Evolutionary conservation across 2,888 invertebrate genomes (phyloP).

Genomic region (Tubulanus polymorphus): DNA sequence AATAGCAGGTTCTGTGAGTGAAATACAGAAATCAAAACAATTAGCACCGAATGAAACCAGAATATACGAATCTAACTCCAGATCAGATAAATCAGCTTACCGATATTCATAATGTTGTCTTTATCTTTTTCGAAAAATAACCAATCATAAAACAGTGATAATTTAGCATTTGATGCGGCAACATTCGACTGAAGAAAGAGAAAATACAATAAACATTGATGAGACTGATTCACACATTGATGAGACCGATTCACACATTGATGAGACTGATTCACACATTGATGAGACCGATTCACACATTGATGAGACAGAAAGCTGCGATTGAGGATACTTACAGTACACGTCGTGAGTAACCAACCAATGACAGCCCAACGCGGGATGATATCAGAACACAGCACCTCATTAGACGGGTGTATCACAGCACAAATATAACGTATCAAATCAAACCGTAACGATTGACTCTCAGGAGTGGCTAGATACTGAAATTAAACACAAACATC

Average conservation of each 20-base stretch:
- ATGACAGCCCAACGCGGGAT: slow-evolving; percentile 94
- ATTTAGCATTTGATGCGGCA: slow-evolving; percentile 83
- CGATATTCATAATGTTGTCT: slow-evolving; percentile 92
- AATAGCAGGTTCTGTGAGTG: slow-evolving; percentile 74
- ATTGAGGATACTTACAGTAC: slow-evolving; percentile 59
- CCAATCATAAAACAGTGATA: slow-evolving; percentile 92
- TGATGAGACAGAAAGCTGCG: too few species aligned
- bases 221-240: too few species aligned
- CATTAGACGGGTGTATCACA: slow-evolving; percentile 90
- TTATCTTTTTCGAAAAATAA: slow-evolving; percentile 83
- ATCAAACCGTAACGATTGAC: slow-evolving; percentile 84
- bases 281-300: too few species aligned
- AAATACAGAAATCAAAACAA: slow-evolving; percentile 5
- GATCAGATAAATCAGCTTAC: slow-evolving; percentile 39
- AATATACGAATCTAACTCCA: too few species aligned
- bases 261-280: too few species aligned
- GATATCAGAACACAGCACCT: slow-evolving; percentile 87
- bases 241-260: too few species aligned
- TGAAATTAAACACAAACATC: slow-evolving; percentile 53
- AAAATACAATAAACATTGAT: too few species aligned
- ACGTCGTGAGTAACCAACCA: slow-evolving; percentile 87
- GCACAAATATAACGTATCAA: slow-evolving; percentile 90
- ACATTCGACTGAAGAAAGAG: slow-evolving; percentile 63
- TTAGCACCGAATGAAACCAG: neutral
- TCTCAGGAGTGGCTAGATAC: slow-evolving; percentile 86